Percentiles rank a stretch among this genome's conserved stretches.
Evolutionary conservation across 2,797 vertebrate species (phyloP).

Genomic region (Thripadectes ignobilis): DNA sequence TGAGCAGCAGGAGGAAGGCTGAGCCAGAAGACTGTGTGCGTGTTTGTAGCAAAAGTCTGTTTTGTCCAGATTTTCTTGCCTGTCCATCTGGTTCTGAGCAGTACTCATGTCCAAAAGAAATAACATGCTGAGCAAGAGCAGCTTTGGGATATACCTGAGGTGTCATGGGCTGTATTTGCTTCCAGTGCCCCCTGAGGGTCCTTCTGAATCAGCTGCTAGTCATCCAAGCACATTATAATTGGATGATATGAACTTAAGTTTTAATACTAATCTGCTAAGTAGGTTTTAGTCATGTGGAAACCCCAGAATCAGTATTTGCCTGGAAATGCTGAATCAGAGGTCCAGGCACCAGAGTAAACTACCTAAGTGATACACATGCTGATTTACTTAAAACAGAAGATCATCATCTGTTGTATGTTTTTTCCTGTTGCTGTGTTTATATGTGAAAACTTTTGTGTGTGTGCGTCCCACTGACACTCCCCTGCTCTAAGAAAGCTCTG

Average conservation of each 20-base stretch:
- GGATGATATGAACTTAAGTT: not conserved
- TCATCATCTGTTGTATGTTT: not conserved
- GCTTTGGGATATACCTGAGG: not conserved
- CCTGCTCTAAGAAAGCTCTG: not conserved
- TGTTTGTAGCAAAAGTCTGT: not conserved
- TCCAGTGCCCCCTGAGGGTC: not conserved
- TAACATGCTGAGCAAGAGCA: not conserved
- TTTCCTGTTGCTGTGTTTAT: not conserved
- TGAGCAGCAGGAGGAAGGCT: not conserved
- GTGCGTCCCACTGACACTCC: not conserved
- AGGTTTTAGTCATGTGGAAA: not conserved
- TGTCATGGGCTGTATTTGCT: not conserved
- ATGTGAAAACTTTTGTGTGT: not conserved
- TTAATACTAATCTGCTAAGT: not conserved
- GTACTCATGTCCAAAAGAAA: not conserved
- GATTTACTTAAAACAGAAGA: not conserved
- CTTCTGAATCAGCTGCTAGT: not conserved
- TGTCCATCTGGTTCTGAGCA: not conserved
- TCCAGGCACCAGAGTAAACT: not conserved
- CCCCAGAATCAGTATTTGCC: not conserved
- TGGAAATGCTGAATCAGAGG: not conserved
- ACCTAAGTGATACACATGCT: accelerated
- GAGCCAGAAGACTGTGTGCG: not conserved
- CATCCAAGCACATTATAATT: not conserved
- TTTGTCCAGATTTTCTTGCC: not conserved